These are phyloP conservation scores for Clavelina lepadiformis DNA, from an alignment of 23 tunicate genomes.

Conservation along the genomic window DNA sequence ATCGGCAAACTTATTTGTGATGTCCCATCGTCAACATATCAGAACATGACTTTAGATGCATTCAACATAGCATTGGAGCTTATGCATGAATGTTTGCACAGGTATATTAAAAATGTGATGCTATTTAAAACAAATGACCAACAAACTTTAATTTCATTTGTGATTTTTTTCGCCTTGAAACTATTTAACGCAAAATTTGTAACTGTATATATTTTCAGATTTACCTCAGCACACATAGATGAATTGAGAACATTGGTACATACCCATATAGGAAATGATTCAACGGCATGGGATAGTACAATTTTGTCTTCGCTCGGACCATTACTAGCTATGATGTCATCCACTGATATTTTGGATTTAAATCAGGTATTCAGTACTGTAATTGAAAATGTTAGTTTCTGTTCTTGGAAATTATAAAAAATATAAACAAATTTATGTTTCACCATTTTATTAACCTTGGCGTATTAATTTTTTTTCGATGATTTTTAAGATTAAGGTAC, in stretches of 20 bases:
- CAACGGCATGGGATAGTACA: constrained; percentile 35
- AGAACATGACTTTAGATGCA: constrained; percentile 13
- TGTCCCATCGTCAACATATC: constrained; percentile 3
- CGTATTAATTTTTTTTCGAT: no score
- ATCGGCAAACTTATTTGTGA: constrained; percentile 58
- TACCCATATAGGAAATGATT: constrained; percentile 15
- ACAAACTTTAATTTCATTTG: no score
- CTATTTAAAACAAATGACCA: neutral
- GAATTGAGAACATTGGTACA: neutral
- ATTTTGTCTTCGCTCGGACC: constrained; percentile 28
- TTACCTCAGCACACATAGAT: neutral
- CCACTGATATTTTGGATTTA: constrained; percentile 2
- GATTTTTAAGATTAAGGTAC: no score
- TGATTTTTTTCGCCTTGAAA: no score
- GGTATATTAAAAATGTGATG: constrained; percentile 2
- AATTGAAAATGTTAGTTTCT: neutral
- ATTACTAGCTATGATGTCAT: constrained; percentile 7
- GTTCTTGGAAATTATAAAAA: neutral
- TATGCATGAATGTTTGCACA: constrained; percentile 25
- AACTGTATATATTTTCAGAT: neutral
- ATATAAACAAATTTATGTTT: no score
- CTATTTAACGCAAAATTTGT: neutral
- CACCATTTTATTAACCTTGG: no score
- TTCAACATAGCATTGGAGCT: constrained; percentile 12
- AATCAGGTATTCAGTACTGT: constrained; percentile 17